Percentiles rank a stretch among this genome's conserved stretches.
These are phyloP conservation scores for Dolichomitus sp. DNA, from an alignment of 2,888 invertebrate genomes.

Conservation along the genomic window DNA sequence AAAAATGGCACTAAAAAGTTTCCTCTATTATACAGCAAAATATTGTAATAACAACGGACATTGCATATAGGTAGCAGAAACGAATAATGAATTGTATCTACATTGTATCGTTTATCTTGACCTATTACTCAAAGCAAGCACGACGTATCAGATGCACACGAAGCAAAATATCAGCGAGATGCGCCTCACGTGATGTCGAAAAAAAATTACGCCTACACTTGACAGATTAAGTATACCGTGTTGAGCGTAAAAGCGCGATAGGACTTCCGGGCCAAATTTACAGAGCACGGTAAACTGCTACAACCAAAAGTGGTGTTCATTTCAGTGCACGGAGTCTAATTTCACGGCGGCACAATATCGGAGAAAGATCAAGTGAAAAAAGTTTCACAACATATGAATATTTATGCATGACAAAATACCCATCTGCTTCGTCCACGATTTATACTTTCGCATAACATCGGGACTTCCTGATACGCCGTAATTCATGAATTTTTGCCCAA, in stretches of 20 bases:
- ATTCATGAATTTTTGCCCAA: slow-evolving; percentile 60
- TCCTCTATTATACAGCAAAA: not conserved
- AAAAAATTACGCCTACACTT: slow-evolving; percentile 53
- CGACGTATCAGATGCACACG: slow-evolving; percentile 48
- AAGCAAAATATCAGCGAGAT: slow-evolving; percentile 58
- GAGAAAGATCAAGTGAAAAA: slow-evolving; percentile 37
- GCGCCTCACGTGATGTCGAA: slow-evolving; percentile 60
- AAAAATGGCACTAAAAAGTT: too few relatives aligned
- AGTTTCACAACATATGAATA: slow-evolving; percentile 62
- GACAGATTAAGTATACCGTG: slow-evolving; percentile 60
- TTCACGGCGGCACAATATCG: slow-evolving; percentile 54
- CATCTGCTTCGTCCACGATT: slow-evolving; percentile 29
- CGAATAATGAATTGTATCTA: not conserved
- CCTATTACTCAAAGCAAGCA: slow-evolving; percentile 43
- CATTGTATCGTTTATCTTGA: slow-evolving; percentile 15
- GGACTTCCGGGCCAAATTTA: slow-evolving; percentile 51
- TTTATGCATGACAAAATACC: slow-evolving; percentile 58
- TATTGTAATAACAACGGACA: not conserved
- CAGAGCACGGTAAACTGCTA: slow-evolving; percentile 2
- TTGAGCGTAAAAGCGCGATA: slow-evolving; percentile 58
- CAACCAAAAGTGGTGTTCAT: slow-evolving; percentile 1
- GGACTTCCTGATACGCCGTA: slow-evolving; percentile 58
- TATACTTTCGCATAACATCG: slow-evolving; percentile 45
- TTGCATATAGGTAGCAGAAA: not conserved
- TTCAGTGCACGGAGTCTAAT: slow-evolving; percentile 53